These are phyloP conservation scores for Cyprinodon tularosa DNA, from an alignment of 2,113 vertebrate genomes.

Conservation along the genomic window DNA sequence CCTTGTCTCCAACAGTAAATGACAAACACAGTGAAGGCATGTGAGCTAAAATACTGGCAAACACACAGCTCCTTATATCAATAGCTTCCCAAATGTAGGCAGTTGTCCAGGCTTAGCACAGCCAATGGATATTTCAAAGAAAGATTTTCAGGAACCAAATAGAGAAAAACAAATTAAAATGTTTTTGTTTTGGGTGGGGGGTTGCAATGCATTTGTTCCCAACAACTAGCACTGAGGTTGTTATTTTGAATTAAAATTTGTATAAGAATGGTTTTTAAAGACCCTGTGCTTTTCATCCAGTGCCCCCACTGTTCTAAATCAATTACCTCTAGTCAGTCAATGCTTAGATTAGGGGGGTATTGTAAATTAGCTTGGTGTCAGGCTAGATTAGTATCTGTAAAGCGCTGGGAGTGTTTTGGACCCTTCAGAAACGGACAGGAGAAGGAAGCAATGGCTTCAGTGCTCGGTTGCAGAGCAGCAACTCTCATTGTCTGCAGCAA, in stretches of 20 bases:
- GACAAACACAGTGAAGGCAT: slow-evolving; percentile 71
- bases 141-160: slow-evolving; percentile 4
- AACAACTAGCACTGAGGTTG: slow-evolving; percentile 19
- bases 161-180: slow-evolving; percentile 1
- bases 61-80: slow-evolving; percentile 55
- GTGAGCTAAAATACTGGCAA: slow-evolving; percentile 58
- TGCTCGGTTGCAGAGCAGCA: slow-evolving; percentile 37
- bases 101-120: slow-evolving; percentile 46
- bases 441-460: slow-evolving; percentile 47
- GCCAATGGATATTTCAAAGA: slow-evolving; percentile 21
- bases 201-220: slow-evolving; percentile 20
- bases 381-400: slow-evolving; percentile 77
- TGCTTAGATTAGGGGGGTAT: slow-evolving; percentile 66
- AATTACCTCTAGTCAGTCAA: slow-evolving; percentile 72
- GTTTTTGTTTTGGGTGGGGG: not conserved
- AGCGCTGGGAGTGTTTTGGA: slow-evolving; percentile 48
- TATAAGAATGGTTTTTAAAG: slow-evolving; percentile 27
- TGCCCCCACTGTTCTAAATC: slow-evolving; percentile 74
- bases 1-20: slow-evolving; percentile 57
- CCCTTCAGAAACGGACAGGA: slow-evolving; percentile 44
- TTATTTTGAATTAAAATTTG: slow-evolving; percentile 17
- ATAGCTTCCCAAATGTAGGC: slow-evolving; percentile 54
- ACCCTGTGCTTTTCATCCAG: slow-evolving; percentile 64
- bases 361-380: slow-evolving; percentile 80
- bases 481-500: slow-evolving; percentile 44